A percentile compares a stretch with the other conserved stretches of the same genome.
Evolutionary conservation across 2,888 invertebrate species (phyloP).

Genomic region (Parochlus steinenii): DNA sequence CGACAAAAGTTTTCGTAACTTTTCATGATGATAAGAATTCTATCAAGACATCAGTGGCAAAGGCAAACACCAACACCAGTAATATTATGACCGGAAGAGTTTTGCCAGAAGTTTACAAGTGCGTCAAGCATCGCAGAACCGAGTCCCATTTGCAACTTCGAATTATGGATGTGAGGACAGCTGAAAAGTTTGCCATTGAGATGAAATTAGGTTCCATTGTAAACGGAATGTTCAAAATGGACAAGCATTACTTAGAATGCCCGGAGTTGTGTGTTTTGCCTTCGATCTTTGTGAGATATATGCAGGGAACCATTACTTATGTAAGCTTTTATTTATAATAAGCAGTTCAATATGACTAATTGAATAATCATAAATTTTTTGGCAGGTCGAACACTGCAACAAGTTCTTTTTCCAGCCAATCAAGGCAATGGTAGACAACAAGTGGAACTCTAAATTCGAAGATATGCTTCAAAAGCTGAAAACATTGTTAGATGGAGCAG

Average conservation of each 20-base stretch:
- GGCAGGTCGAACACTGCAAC: slow-evolving; percentile 23
- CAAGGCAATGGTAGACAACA: slow-evolving; percentile 11
- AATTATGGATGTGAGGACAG: slow-evolving; percentile 21
- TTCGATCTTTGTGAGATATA: slow-evolving; percentile 35
- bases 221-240: slow-evolving; percentile 22
- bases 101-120: slow-evolving; percentile 50
- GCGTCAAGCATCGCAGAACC: slow-evolving; percentile 36
- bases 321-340: slow-evolving; percentile 27
- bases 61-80: neutral
- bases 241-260: slow-evolving; percentile 19
- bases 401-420: slow-evolving; percentile 28
- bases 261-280: slow-evolving; percentile 42
- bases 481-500: neutral
- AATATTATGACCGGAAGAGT: slow-evolving; percentile 39
- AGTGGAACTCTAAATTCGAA: no score
- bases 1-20: slow-evolving; percentile 48
- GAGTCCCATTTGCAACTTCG: slow-evolving; percentile 15
- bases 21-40: slow-evolving; percentile 34
- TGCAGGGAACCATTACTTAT: slow-evolving; percentile 33
- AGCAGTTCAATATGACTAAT: no score
- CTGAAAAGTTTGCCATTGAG: slow-evolving; percentile 31
- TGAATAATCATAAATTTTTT: slow-evolving; percentile 8
- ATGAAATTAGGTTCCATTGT: slow-evolving; percentile 20
- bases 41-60: slow-evolving; percentile 15
- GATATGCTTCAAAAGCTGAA: no score